Base-by-base conservation (phyloP, 2,113 vertebrate species). In the Prunella himalayana region DNA sequence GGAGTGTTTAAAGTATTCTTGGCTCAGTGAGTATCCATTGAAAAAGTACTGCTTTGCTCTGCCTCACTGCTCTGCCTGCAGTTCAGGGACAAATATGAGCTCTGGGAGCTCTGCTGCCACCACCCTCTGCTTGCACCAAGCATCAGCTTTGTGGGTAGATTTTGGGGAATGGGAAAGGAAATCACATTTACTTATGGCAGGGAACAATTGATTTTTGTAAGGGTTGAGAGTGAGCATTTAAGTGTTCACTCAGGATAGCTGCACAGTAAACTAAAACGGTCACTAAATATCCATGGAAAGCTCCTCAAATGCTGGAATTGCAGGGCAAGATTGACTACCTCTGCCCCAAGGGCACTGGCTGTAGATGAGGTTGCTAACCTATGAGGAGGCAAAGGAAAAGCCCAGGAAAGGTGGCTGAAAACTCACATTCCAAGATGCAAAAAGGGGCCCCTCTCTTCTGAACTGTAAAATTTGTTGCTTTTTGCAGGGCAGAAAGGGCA, bases 1-100 rank as follows among this genome's bases (percentile, higher is more conserved):
- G 71, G 44, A 92, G 72, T 17, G n/a, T 61, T 96, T 92, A 65
- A 92, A 88, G 15, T 35, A 17, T 68, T 93, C 86, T 94, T 94
- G 93, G 80, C 93, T 96, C 79, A 56, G 51, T 0, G 4, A 90
- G 35, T 19, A 57, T 39, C 61, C 94, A n/a, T 13, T 56, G 49
- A 20, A 49, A 60, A 84, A 68, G 18, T 9, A 22, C 45, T 86
- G 33, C 68, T 76, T 82, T 53, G 9, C 49, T 72, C 37, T 94
- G 51, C 42, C 23, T 87, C 30, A 3, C 35, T 50, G 47, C 37
- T 81, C 60, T 91, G 86, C n/a, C 71, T 94, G 69, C 37, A 25
- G 28, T 41, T 63, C 64, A 45, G 33, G 33, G 59, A 61, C 59
- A 39, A 61, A 28, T 39, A 39, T 1, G 11, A 9, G 37, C 35